phyloP scores from a whole-genome alignment of 2,113 vertebrate species.

The Electrona antarctica region DNA sequence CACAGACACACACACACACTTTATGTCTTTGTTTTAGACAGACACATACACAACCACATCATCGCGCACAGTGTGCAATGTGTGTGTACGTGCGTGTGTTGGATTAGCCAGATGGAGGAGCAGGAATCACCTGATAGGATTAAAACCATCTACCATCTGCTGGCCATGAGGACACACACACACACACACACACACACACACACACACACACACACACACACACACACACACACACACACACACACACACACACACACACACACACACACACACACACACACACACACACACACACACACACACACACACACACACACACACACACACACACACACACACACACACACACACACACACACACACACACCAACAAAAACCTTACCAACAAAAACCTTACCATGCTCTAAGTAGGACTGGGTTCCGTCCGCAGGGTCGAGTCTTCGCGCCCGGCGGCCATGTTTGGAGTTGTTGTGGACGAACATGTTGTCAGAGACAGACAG shows the following conservation, averaged over 20 bases:
- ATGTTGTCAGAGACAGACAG: constrained; percentile 81
- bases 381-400: no score
- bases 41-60: constrained; percentile 16
- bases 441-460: constrained; percentile 79
- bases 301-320: constrained; percentile 6
- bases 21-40: no score
- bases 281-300: neutral
- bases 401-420: constrained; percentile 77
- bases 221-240: constrained; percentile 15
- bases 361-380: constrained; percentile 28
- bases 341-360: constrained; percentile 5
- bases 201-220: neutral
- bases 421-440: constrained; percentile 78
- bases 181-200: neutral
- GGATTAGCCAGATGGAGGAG: constrained; percentile 76
- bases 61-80: neutral
- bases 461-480: constrained; percentile 84
- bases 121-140: constrained; percentile 79
- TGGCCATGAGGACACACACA: constrained; percentile 60
- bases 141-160: constrained; percentile 78
- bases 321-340: constrained; percentile 29
- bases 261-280: constrained; percentile 7
- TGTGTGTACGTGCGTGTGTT: constrained; percentile 41
- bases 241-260: constrained; percentile 31
- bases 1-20: no score